Evolutionary conservation across 2,113 vertebrate genomes (phyloP), one percentile per base, ranked within the genome.

Genomic region (Pygathrix nemaeus): DNA sequence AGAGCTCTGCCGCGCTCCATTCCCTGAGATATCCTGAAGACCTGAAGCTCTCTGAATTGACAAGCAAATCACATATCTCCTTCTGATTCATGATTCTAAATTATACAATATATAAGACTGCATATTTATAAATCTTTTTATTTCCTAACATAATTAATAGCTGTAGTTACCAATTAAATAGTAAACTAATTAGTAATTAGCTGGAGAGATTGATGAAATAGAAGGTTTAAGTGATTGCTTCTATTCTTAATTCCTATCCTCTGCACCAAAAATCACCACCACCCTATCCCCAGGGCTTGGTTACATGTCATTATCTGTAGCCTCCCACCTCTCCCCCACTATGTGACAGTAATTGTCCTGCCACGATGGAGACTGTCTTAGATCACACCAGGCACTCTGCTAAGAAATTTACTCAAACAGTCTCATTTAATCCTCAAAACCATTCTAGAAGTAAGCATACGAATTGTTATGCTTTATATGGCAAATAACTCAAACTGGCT

Each of bases 71-170:
- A 48, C 21, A 40, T 72, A n/a, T 59, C 13, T 66, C 79, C 73
- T 95, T 94, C 89, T 96, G 95, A 95, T 93, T 98, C 95, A 97
- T 59, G 13, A 72, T 66, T 97, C 48, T 93, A 96, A 95, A 98
- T 95, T 93, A 95, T 17, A 97, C 83, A 98, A 96, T 88, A 95
- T 66, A 45, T 89, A 38, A 96, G 68, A 70, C 82, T 93, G 23
- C 48, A 59, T 61, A 93, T 95, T 93, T 91, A 45, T 73, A 92
- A 88, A 88, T 40, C 45, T 68, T 89, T 97, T 89, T 96, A 96
- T 94, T 96, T 96, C 70, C 80, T 93, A 66, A 70, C 89, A 90
- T 97, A 97, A 96, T 93, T 92, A 97, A 94, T 81, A 90, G 76
- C 50, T 97, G 27, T 52, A 81, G 14, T 95, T 93, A 40, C 27